These are phyloP conservation scores for Galeopsomyia nigrocyanea DNA, from an alignment of 2,888 invertebrate genomes.

Conservation along the genomic window DNA sequence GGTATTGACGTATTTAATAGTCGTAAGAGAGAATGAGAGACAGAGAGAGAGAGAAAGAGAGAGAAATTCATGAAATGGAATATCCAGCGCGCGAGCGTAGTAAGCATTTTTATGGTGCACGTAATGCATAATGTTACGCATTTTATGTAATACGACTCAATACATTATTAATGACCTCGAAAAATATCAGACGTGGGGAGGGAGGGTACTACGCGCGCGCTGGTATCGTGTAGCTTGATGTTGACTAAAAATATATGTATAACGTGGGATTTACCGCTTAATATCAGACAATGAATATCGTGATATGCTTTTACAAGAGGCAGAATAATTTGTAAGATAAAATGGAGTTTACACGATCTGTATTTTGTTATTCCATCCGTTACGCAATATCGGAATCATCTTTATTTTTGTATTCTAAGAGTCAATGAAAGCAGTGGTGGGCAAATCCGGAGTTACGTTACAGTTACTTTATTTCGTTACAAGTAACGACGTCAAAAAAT, in stretches of 20 bases:
- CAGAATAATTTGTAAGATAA: not conserved
- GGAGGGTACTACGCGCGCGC: constrained; percentile 11
- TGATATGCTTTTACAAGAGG: constrained; percentile 7
- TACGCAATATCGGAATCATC: not conserved
- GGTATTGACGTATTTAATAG: constrained; percentile 53
- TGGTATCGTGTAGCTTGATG: constrained; percentile 12
- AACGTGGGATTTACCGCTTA: constrained; percentile 20
- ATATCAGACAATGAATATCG: constrained; percentile 25
- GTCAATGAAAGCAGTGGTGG: no score
- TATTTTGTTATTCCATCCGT: constrained; percentile 13
- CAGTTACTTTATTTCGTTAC: no score
- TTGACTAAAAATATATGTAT: constrained; percentile 20
- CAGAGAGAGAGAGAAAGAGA: constrained; percentile 42
- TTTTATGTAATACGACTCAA: constrained; percentile 9
- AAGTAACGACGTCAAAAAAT: no score
- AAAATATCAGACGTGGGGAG: not conserved
- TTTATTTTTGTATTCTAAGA: no score
- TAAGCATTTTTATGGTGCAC: constrained; percentile 27
- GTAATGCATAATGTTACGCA: constrained; percentile 34
- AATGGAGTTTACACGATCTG: no score
- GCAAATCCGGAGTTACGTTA: no score
- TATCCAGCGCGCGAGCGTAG: constrained; percentile 32
- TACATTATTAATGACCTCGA: constrained; percentile 30
- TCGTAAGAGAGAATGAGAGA: constrained; percentile 45
- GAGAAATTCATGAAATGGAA: constrained; percentile 37